These are phyloP conservation scores for Echeneis naucrates DNA, from an alignment of 2,797 vertebrate species.

Conservation along the genomic window DNA sequence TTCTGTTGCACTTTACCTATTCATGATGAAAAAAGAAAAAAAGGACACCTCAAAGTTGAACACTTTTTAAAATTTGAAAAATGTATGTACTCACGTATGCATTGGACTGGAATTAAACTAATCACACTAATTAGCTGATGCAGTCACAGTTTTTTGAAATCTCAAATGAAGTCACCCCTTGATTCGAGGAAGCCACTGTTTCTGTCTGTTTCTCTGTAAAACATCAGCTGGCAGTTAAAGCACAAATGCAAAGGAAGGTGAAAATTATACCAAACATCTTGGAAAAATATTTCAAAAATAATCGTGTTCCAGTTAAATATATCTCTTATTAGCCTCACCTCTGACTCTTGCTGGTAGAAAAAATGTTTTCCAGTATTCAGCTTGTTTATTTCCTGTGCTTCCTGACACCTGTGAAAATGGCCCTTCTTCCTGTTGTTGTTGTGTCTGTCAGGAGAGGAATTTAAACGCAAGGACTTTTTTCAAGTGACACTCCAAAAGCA, in stretches of 20 bases:
- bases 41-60: neutral
- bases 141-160: neutral
- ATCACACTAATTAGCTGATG: neutral
- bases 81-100: neutral
- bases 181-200: neutral
- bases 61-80: neutral
- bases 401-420: constrained; percentile 96
- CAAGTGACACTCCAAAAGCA: constrained; percentile 81
- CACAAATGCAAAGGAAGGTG: constrained; percentile 3
- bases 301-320: constrained; percentile 70
- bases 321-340: constrained; percentile 81
- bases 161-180: neutral
- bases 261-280: constrained; percentile 10
- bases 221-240: neutral
- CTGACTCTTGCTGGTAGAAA: constrained; percentile 69
- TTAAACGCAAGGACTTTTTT: constrained; percentile 83
- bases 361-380: constrained; percentile 85
- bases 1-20: neutral
- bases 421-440: constrained; percentile 99
- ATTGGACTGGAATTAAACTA: neutral
- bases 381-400: constrained; percentile 92
- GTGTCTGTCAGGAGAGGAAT: constrained; percentile 92
- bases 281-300: constrained; percentile 53
- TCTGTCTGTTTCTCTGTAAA: neutral
- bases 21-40: neutral